Base-by-base conservation (phyloP, 2,113 vertebrate species). In the Fregetta grallaria region DNA sequence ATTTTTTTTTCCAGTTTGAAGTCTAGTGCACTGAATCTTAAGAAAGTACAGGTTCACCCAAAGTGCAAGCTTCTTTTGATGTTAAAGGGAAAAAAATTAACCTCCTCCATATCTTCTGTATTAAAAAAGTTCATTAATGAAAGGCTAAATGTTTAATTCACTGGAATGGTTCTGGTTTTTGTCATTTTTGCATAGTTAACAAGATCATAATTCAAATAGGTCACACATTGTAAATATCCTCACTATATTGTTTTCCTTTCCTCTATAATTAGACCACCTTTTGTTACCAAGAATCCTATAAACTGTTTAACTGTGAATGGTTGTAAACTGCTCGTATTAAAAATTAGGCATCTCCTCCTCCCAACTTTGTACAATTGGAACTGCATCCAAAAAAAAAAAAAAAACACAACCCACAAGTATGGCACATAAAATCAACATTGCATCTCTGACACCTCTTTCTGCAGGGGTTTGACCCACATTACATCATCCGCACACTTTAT, bases 161-260 rank as follows among this genome's bases (percentile, higher is more conserved):
- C 72, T 93, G 85, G 72, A 95, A 97, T 96, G 95, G 95, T 96
- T 98, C 98, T 98, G 97, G 3, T 95, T 98, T 98, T 91, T 97
- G 93, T 98, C 98, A 97, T 98, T 98, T 98, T 97, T 97, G 94
- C 94, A 96, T 94, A 96, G 94, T 97, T 98, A 98, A 97, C 94
- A 96, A 94, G 96, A 97, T 98, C 98, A 98, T 98, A 98, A 98
- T 97, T 98, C 98, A 98, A 97, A 94, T 52, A 90, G 96, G 91
- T 98, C 97, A 94, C 97, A 98, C 97, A 84, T 97, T 98, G 96
- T 98, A 98, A 98, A 98, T 98, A 98, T 94, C 86, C 88, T 96
- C 94, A 85, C 84, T 74, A 93, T 94, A 97, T 93, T 95, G 96
- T 97, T 98, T 97, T 97, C 86, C 96, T 93, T 94, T 96, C 85